Base-by-base conservation (phyloP, 2,113 vertebrate species). In the Labeo catla region DNA sequence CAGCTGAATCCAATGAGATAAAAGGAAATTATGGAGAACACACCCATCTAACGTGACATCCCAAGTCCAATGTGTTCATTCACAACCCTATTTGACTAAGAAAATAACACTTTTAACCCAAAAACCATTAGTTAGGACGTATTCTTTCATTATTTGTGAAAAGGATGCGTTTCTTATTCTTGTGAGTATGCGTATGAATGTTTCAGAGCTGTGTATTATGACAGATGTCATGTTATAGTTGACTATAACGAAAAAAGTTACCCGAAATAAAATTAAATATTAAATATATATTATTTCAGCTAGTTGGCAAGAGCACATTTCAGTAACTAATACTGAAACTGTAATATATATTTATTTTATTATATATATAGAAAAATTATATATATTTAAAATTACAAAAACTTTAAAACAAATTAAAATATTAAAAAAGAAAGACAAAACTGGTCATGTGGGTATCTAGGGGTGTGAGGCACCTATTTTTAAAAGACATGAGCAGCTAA, bases 21-120 rank as follows among this genome's bases (percentile, higher is more conserved):
- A 80, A 80, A 45, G 57, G 77, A 61, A 80, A 61, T 54, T 3
- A 52, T 15, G 34, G 36, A 80, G 77, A 80, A 13, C 77, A 61
- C 39, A 3, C 36, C 39, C 39, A 12, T 80, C 77, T 61, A 12
- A 10, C n/a, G 36, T 39, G 19, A n/a, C 54, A 61, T 43, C 52
- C 16, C 21, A 39, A 61, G 28, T 79, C 9, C 21, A 43, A 36
- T 61, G 77, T 79, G 36, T 80, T 59, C 6, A 45, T 59, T 45
- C 21, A n/a, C 19, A 61, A 57, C 28, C 28, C 50, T 3, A 28
- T 76, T 13, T 34, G 68, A 76, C 23, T 19, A 28, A 54, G 54
- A 36, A 11, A 77, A 54, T 2, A 77, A 54, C n/a, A 77, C 47
- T 15, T 77, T 21, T 54, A 21, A 54, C 9, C 9, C 0, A 12